Evolutionary conservation across 2,888 invertebrate genomes (phyloP).

Genomic region (Frankliniella fusca): DNA sequence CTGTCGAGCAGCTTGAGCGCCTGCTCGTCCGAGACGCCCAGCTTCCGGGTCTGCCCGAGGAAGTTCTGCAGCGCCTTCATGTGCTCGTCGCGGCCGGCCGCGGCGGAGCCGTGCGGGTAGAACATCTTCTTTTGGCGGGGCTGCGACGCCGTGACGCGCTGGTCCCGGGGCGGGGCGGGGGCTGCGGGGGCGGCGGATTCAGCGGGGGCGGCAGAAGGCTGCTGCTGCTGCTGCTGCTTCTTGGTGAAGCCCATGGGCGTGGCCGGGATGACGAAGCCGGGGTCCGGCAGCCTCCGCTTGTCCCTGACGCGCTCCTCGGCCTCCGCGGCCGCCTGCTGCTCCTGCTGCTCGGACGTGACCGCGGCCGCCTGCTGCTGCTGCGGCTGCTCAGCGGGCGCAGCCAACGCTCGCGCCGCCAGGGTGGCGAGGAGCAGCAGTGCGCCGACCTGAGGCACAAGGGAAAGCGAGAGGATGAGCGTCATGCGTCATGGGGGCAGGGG

Average conservation of each 20-base stretch:
- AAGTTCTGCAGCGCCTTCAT: background rate
- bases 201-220: background rate
- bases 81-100: constrained; percentile 1
- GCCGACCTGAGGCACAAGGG: too few relatives aligned
- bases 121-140: constrained; percentile 30
- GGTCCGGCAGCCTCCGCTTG: constrained; percentile 2
- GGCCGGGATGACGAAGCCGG: constrained; percentile 10
- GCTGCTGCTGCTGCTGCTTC: constrained; percentile 29
- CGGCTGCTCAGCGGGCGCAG: background rate
- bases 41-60: constrained; percentile 9
- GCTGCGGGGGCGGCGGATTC: background rate
- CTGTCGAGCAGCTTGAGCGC: constrained; percentile 18
- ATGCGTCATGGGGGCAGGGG: too few relatives aligned
- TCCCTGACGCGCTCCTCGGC: constrained; percentile 17
- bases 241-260: constrained; percentile 30
- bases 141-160: background rate
- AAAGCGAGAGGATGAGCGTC: too few relatives aligned
- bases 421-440: background rate
- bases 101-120: background rate
- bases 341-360: background rate
- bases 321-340: background rate
- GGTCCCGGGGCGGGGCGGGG: constrained; percentile 6
- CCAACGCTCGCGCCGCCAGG: background rate
- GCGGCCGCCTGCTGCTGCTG: background rate
- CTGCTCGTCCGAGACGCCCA: constrained; percentile 11